These are phyloP conservation scores for Diprion similis DNA, from an alignment of 1,140 invertebrate species.

Conservation along the genomic window DNA sequence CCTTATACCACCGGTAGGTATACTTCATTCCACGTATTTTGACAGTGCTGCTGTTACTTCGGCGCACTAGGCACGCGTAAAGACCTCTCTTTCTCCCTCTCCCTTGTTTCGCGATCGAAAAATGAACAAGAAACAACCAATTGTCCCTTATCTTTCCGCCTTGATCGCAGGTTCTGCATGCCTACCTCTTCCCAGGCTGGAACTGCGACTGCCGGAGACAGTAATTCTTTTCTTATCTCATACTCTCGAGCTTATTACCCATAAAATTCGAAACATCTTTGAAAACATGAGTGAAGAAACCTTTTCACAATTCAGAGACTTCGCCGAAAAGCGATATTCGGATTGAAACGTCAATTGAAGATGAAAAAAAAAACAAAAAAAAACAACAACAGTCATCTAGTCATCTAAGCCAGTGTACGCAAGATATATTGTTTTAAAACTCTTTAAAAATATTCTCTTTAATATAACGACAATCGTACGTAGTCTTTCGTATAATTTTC, in stretches of 20 bases:
- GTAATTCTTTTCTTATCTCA: not conserved
- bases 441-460: not conserved
- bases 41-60: not conserved
- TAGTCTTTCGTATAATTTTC: not conserved
- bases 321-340: not conserved
- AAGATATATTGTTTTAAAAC: not conserved
- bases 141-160: not conserved
- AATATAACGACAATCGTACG: not conserved
- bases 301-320: not conserved
- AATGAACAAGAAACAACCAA: constrained; percentile 40
- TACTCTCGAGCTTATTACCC: not conserved
- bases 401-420: not conserved
- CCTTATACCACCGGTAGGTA: constrained; percentile 23
- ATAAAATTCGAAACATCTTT: not conserved
- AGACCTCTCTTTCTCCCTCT: not conserved
- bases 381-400: not conserved
- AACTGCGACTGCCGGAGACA: not conserved
- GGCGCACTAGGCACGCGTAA: not conserved
- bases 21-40: constrained; percentile 22
- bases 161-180: not conserved
- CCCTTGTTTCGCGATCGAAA: constrained; percentile 26
- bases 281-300: not conserved
- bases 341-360: too few species aligned
- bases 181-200: not conserved
- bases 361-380: not conserved